phyloP scores from a whole-genome alignment of 2,888 invertebrate species.

The Nomada ruficornis region DNA sequence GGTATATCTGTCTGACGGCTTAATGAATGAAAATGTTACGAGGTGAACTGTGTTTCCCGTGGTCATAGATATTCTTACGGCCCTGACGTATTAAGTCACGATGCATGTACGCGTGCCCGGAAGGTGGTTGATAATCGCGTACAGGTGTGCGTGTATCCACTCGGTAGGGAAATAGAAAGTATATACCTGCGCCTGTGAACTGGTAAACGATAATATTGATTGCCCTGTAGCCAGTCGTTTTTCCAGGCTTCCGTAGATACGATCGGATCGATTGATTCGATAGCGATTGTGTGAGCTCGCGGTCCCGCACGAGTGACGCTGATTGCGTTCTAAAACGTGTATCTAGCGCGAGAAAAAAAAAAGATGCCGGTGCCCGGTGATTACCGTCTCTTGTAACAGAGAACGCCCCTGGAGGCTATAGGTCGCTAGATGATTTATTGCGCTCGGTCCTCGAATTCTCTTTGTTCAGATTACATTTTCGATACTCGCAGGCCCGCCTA shows the following conservation, averaged over 20 bases:
- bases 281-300: slow-evolving; percentile 60
- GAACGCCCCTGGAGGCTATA: slow-evolving; percentile 61
- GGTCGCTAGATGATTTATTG: slow-evolving; percentile 63
- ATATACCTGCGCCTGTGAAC: slow-evolving; percentile 48
- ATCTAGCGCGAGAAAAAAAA: slow-evolving; percentile 59
- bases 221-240: slow-evolving; percentile 57
- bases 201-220: slow-evolving; percentile 69
- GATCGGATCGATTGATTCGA: slow-evolving; percentile 71
- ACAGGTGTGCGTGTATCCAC: slow-evolving; percentile 54
- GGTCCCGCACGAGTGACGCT: slow-evolving; percentile 75
- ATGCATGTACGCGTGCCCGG: slow-evolving; percentile 46
- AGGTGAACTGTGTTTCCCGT: slow-evolving; percentile 11
- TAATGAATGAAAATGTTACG: slow-evolving; percentile 26
- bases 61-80: slow-evolving; percentile 22
- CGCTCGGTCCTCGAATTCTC: slow-evolving; percentile 45
- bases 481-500: slow-evolving; percentile 22
- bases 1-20: not conserved
- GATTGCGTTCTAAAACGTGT: slow-evolving; percentile 70
- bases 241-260: slow-evolving; percentile 59
- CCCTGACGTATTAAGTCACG: slow-evolving; percentile 39
- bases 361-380: slow-evolving; percentile 57
- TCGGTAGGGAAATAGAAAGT: slow-evolving; percentile 70
- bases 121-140: slow-evolving; percentile 43
- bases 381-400: slow-evolving; percentile 65
- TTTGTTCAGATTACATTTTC: slow-evolving; percentile 43